phyloP scores from a whole-genome alignment of 2,797 vertebrate species.

The Sphenodon punctatus region DNA sequence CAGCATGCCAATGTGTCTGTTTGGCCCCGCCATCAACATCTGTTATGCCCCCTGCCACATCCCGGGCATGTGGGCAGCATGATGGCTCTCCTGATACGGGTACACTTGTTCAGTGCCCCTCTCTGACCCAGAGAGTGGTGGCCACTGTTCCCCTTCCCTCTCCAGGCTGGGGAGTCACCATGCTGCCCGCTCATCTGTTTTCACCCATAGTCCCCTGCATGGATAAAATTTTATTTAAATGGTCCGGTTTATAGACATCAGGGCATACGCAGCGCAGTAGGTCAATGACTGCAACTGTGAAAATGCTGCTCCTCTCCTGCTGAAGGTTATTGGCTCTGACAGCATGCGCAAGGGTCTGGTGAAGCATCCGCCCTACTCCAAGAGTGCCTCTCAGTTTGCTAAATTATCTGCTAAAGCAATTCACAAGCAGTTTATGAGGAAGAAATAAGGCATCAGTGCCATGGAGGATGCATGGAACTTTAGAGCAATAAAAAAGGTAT shows the following conservation, averaged over 20 bases:
- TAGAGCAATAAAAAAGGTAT: neutral
- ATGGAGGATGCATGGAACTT: neutral
- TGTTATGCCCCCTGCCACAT: too few species aligned
- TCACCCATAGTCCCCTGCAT: neutral
- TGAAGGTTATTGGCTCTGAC: constrained; percentile 42
- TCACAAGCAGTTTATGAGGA: neutral
- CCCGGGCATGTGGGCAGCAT: too few species aligned
- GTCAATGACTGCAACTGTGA: neutral
- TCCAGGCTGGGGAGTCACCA: too few species aligned
- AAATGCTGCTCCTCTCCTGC: neutral
- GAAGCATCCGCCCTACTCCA: constrained; percentile 24
- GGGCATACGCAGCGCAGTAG: neutral
- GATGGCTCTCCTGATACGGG: too few species aligned
- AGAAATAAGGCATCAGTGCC: neutral
- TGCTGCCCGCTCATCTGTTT: too few species aligned
- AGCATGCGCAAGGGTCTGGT: constrained; percentile 25
- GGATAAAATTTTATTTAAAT: neutral
- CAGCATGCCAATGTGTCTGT: too few species aligned
- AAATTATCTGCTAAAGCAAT: constrained; percentile 18
- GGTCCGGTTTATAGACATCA: neutral
- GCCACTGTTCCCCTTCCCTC: too few species aligned
- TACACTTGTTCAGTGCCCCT: too few species aligned
- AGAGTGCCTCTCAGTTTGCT: constrained; percentile 9
- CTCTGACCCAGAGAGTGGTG: too few species aligned
- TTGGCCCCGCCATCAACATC: too few species aligned